A percentile compares a stretch with the other conserved stretches of the same genome.
Conservation (phyloP, 2,113 vertebrate genomes). For the Symphodus melops region DNA sequence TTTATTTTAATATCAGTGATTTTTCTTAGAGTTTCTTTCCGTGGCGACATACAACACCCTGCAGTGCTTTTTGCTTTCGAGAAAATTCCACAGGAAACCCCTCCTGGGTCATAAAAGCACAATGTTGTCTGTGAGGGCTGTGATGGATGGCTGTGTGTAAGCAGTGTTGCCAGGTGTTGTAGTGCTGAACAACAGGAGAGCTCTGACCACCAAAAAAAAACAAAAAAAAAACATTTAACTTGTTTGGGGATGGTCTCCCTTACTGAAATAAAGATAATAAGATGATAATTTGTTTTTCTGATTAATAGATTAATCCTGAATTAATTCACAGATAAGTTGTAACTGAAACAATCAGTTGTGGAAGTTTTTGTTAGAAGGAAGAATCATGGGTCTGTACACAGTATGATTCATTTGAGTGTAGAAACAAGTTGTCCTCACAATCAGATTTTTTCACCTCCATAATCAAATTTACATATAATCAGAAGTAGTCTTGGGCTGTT, state of each 20-base stretch:
- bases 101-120: slow-evolving; percentile 37
- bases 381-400: too few species aligned
- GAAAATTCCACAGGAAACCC: slow-evolving; percentile 47
- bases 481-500: slow-evolving; percentile 67
- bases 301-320: not conserved
- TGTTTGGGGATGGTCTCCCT: too few species aligned
- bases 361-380: too few species aligned
- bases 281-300: not conserved
- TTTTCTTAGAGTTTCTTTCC: not conserved
- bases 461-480: slow-evolving; percentile 43
- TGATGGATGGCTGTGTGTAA: slow-evolving; percentile 54
- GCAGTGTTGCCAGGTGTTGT: slow-evolving; percentile 67
- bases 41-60: not conserved
- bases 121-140: slow-evolving; percentile 6
- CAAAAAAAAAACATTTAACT: slow-evolving; percentile 14
- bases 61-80: slow-evolving; percentile 36
- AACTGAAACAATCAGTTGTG: not conserved
- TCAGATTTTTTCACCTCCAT: too few species aligned
- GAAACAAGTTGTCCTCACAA: not conserved
- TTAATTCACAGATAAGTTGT: not conserved
- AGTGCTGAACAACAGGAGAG: slow-evolving; percentile 64
- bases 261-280: not conserved
- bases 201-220: slow-evolving; percentile 22
- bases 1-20: not conserved
- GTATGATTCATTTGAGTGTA: too few species aligned